Base-by-base conservation (phyloP, 1,140 invertebrate genomes). In the Cherax quadricarinatus region DNA sequence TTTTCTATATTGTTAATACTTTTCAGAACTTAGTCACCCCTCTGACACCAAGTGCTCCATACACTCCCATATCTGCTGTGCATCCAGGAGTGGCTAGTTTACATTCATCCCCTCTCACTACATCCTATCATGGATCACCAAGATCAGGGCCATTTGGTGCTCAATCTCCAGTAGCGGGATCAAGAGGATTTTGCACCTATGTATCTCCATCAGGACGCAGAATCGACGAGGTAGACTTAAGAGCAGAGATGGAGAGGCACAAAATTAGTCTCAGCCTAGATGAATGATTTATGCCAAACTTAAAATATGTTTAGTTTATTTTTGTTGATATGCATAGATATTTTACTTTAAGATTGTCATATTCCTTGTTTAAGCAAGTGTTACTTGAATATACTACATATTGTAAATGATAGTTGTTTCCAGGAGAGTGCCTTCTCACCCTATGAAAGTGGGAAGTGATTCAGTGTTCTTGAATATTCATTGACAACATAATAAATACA, bases 11-110 rank as follows among this genome's bases (percentile, higher is more conserved):
- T 30, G 7, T 75, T 24, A 30, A 75, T 30, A 75, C 6, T 30
- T 14, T 21, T 53, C 88, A 93, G 92, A 86, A 89, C 30, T 73
- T 85, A 14, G 83, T 90, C 12, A 60, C 92, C n/a, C 92, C 92
- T n/a, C 79, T 90, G 62, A 90, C 92, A 12, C 92, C 92, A 14
- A 93, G 92, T 48, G 88, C 92, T 78, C 83, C 83, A 2, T 89
- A 89, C 88, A 75, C 92, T 60, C 86, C 86, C 18, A 80, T 75
- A 81, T 86, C 92, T 21, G 70, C 51, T 53, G 78, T 90, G 16
- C 73, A 87, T 57, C 82, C 83, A 1, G 83, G 92, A 49, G 60
- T 81, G 21, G 62, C 81, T 48, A 80, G 78, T 62, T 73, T 89
- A 24, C 51, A 89, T 75, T 78, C 92, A 66, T 86, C 80, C 9